Base-by-base conservation (phyloP, 2,113 vertebrate species). In the Hippocampus guttulatus region DNA sequence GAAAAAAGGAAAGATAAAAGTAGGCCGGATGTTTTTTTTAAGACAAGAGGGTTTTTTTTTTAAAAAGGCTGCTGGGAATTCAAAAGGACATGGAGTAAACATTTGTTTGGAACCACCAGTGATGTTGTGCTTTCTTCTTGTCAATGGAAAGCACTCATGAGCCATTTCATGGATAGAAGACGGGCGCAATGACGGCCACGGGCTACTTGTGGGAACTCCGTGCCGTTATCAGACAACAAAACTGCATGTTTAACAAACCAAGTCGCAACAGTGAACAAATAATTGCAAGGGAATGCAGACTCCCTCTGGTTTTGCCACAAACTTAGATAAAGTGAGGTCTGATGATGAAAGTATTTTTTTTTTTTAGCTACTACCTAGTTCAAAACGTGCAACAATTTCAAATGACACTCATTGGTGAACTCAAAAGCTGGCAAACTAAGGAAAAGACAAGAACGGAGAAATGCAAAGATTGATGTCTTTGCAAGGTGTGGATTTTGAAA, bases 321-420 rank as follows among this genome's bases (percentile, higher is more conserved):
- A 58, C 55, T 27, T 25, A 33, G 30, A 33, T 33, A 27, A 57
- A 10, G 10, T 14, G 12, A 58, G 2, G 20, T 40, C 2, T 10
- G 21, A 64, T n/a, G 10, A 12, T 14, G 12, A 14, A 45, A 45
- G 12, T 6, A 6, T 1, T 38, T 38, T 38, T 33, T 33, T 33
- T 38, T 21, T 20, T 8, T 9, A 33, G 8, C 23, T 38, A 54
- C 20, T 8, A 11, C 64, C 20, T 49, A 71, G 72, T 74, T 58
- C 43, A 45, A 45, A 45, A 45, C 43, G 51, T 43, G 33, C 33
- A 38, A 38, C 65, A 67, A 60, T n/a, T 38, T 2, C 16, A 71
- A 65, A 68, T 71, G 20, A 71, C 63, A 76, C 60, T 86, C 79
- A 90, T 87, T 88, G 82, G 86, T 81, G 80, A 85, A 87, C 84